Base-by-base conservation (phyloP, 2,113 vertebrate species). In the Brachyhypopomus occidentalis region DNA sequence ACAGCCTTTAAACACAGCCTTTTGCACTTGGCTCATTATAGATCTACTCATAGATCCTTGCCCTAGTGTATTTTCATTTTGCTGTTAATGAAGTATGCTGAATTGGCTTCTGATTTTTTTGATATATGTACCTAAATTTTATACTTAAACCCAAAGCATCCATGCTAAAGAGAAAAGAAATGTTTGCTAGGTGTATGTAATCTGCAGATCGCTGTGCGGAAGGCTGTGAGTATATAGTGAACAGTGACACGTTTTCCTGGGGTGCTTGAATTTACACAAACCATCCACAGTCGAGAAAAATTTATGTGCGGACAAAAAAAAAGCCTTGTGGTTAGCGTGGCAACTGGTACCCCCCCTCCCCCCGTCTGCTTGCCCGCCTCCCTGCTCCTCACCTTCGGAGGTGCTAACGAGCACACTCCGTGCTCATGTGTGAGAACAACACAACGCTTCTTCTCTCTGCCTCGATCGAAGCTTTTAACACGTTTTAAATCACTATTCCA, bases 1-100 rank as follows among this genome's bases (percentile, higher is more conserved):
- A 58, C 84, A 30, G 30, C 3, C 30, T 84, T 81, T 72, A 75
- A 85, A 87, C 75, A 58, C 84, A 41, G 76, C 60, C 55, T 0
- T 1, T 84, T 80, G 79, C 84, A 84, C 55, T 77, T 25, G 64
- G 30, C 86, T 87, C 84, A 85, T 90, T 85, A 88, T 86, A 83
- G 79, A 87, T 86, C 14, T 36, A 82, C 86, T 72, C 78, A 56
- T 70, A 75, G 66, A 67, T 80, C 77, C 72, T 64, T 52, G 30
- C 84, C 36, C 19, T 36, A 16, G 63, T 67, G 64, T 36, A 34
- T 67, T 67, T 30, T 67, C 30, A 36, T 67, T 34, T 36, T 70
- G 66, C 12, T 41, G 27, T 67, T 34, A 41, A 70, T 41, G 7
- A 34, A 41, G 36, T 38, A 34, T 41, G 36, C 5, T 69, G 64